These are phyloP conservation scores for Papilio demoleus DNA, from an alignment of 2,888 invertebrate species.

Conservation along the genomic window DNA sequence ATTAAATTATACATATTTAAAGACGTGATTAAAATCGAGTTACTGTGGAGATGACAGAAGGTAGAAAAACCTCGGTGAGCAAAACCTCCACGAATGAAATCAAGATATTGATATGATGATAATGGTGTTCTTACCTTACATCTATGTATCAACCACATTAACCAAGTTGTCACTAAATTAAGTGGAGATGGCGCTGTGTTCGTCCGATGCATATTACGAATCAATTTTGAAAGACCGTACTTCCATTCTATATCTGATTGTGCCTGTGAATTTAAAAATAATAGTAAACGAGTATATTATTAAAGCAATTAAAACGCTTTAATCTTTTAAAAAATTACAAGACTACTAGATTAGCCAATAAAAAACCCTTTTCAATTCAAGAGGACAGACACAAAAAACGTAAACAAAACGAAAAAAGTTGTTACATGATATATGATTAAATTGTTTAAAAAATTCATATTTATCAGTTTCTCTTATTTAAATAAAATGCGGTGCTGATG, in stretches of 20 bases:
- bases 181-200: slow-evolving; percentile 99
- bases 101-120: no score
- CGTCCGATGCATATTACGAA: slow-evolving; percentile 99
- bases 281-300: not conserved
- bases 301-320: not conserved
- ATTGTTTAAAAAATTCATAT: no score
- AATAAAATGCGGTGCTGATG: not conserved
- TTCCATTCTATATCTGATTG: slow-evolving; percentile 99
- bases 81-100: no score
- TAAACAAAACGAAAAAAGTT: no score
- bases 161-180: slow-evolving; percentile 97
- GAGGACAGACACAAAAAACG: no score
- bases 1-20: no score
- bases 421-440: no score
- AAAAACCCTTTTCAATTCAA: not conserved
- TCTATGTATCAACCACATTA: slow-evolving; percentile 91
- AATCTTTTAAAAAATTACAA: not conserved
- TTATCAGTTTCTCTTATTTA: not conserved
- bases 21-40: no score
- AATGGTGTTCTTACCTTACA: slow-evolving; percentile 90
- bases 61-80: no score
- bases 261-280: slow-evolving; percentile 85
- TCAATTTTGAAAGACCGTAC: slow-evolving; percentile 98
- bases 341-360: not conserved
- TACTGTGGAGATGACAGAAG: no score